Evolutionary conservation across 2,797 vertebrate species (phyloP).

Genomic region (Oreochromis grahami): DNA sequence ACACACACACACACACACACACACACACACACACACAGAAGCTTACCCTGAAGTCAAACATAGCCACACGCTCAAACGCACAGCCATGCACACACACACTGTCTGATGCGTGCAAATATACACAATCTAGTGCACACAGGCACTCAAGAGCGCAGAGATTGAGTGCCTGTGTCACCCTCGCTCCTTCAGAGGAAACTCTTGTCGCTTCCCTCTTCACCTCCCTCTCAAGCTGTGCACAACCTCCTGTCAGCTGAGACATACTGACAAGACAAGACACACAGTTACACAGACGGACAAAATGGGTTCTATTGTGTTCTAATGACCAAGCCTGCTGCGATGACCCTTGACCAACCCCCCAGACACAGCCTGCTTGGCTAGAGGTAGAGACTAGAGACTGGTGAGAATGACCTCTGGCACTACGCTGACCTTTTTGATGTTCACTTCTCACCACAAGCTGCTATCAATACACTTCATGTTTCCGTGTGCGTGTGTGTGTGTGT

Average conservation of each 20-base stretch:
- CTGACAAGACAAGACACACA: constrained; percentile 37
- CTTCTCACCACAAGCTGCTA: constrained; percentile 31
- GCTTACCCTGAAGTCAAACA: constrained; percentile 20
- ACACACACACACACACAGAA: not conserved
- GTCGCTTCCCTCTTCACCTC: constrained; percentile 13
- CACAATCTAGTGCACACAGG: not conserved
- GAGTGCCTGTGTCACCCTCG: not conserved
- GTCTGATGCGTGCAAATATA: not conserved
- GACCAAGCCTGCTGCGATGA: constrained; percentile 42
- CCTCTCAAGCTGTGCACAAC: not conserved
- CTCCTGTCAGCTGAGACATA: constrained; percentile 30
- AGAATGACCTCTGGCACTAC: constrained; percentile 38
- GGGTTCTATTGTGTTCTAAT: constrained; percentile 46
- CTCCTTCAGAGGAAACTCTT: constrained; percentile 10
- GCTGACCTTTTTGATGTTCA: constrained; percentile 36
- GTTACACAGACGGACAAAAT: constrained; percentile 14
- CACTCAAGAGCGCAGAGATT: not conserved
- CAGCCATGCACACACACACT: not conserved
- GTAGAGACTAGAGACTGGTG: constrained; percentile 47
- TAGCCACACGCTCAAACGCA: not conserved
- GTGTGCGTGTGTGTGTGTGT: not conserved
- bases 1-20: not conserved
- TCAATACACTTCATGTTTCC: not conserved
- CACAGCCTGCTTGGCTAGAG: constrained; percentile 31
- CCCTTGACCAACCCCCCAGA: constrained; percentile 40